A percentile compares a stretch with the other conserved stretches of the same genome.
These are phyloP conservation scores for Nephila pilipes DNA, from an alignment of 1,140 invertebrate genomes.

Conservation along the genomic window DNA sequence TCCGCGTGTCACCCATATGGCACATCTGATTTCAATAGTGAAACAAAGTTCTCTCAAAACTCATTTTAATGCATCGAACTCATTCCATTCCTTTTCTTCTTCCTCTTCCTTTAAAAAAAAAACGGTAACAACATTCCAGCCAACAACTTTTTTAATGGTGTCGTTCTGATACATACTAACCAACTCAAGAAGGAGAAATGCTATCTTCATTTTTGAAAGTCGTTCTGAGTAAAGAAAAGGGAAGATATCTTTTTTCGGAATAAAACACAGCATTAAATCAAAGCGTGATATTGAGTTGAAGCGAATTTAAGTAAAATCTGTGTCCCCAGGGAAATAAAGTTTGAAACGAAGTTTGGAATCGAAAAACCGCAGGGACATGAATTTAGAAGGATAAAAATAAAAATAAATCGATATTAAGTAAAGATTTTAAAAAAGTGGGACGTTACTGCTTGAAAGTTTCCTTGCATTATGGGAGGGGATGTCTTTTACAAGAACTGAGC, in stretches of 20 bases:
- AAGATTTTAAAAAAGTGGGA: neutral
- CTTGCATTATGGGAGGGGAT: neutral
- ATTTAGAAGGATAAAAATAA: neutral
- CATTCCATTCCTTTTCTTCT: too few species aligned
- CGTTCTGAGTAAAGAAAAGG: neutral
- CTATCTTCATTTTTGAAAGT: conserved; percentile 4
- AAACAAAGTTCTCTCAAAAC: too few species aligned
- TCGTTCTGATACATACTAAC: neutral
- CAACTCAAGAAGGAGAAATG: neutral
- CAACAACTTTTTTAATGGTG: neutral
- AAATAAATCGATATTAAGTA: neutral
- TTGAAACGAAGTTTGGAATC: neutral
- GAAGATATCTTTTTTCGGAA: neutral
- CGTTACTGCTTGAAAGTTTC: neutral
- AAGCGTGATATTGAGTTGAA: neutral
- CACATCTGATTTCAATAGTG: too few species aligned
- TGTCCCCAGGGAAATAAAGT: neutral
- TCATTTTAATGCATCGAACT: too few species aligned
- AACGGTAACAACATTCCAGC: too few species aligned
- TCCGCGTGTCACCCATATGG: too few species aligned
- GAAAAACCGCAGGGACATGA: neutral
- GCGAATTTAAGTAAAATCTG: conserved; percentile 14
- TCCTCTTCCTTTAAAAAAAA: too few species aligned
- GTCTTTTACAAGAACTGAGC: neutral
- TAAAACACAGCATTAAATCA: neutral